phyloP scores from a whole-genome alignment of 2,888 invertebrate genomes.

The Tanypteryx hageni region DNA sequence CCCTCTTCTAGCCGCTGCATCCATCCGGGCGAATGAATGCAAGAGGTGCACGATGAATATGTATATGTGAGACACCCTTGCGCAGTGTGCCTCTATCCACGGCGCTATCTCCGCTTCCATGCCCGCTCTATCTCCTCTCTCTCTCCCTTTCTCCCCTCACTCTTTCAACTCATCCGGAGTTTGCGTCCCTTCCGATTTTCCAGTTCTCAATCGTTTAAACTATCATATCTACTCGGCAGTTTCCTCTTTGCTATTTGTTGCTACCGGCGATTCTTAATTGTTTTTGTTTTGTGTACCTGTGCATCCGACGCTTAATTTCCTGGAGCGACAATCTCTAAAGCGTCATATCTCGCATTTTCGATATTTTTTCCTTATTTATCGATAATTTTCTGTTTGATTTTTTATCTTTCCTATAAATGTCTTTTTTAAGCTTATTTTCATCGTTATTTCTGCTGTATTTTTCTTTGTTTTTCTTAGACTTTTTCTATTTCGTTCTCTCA shows the following conservation, averaged over 20 bases:
- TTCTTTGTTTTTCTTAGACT: too few relatives aligned
- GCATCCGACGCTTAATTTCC: background rate
- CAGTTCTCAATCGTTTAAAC: background rate
- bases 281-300: background rate
- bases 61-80: conserved; percentile 48
- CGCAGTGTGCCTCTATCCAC: background rate
- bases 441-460: too few relatives aligned
- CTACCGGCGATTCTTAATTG: too few relatives aligned
- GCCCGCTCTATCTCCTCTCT: background rate
- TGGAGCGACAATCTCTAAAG: too few relatives aligned
- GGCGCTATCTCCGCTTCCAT: background rate
- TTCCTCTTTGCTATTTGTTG: too few relatives aligned
- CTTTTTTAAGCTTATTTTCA: too few relatives aligned
- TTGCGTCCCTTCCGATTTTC: background rate
- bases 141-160: background rate
- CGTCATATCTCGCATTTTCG: too few relatives aligned
- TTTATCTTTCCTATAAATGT: too few relatives aligned
- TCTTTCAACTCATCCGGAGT: background rate
- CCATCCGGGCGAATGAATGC: conserved; percentile 58
- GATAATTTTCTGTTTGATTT: too few relatives aligned
- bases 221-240: too few relatives aligned
- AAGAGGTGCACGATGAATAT: conserved; percentile 58
- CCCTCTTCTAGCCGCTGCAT: conserved; percentile 2
- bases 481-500: too few relatives aligned
- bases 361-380: too few relatives aligned